Evolutionary conservation across 2,113 vertebrate species (phyloP).

Genomic region (Platycercus adscitus): DNA sequence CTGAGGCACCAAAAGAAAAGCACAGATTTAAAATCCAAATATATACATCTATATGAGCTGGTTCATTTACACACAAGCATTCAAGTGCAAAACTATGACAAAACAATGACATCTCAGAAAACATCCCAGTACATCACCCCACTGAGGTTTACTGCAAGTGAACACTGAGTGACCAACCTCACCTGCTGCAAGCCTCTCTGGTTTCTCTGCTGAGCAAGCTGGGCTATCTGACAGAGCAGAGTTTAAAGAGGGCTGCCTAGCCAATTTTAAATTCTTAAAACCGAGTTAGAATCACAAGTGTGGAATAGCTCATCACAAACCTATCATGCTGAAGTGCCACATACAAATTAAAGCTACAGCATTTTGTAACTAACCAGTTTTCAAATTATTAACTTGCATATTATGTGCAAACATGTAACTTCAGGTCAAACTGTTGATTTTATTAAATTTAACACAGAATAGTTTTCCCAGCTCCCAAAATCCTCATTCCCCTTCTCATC

Average conservation of each 20-base stretch:
- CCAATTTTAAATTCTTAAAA: not conserved
- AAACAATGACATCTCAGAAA: not conserved
- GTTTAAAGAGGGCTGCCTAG: not conserved
- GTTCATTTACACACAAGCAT: not conserved
- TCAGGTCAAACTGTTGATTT: not conserved
- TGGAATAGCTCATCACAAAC: not conserved
- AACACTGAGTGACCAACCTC: not conserved
- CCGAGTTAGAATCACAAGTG: not conserved
- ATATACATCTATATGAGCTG: not conserved
- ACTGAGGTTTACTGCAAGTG: not conserved
- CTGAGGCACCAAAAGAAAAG: slow-evolving; percentile 65
- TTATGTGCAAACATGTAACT: not conserved
- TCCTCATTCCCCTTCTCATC: not conserved
- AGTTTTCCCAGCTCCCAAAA: not conserved
- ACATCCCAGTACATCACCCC: not conserved
- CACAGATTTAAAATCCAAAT: not conserved
- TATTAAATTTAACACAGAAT: not conserved
- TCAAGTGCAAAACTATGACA: not conserved
- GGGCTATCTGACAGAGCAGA: not conserved
- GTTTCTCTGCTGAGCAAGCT: not conserved
- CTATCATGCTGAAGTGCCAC: not conserved
- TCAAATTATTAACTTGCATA: not conserved
- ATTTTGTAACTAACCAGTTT: not conserved
- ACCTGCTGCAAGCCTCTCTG: not conserved
- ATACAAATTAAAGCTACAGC: not conserved